A percentile compares a stretch with the other conserved stretches of the same genome.
phyloP scores from a whole-genome alignment of 2,113 vertebrate genomes.

The Galbula dea region DNA sequence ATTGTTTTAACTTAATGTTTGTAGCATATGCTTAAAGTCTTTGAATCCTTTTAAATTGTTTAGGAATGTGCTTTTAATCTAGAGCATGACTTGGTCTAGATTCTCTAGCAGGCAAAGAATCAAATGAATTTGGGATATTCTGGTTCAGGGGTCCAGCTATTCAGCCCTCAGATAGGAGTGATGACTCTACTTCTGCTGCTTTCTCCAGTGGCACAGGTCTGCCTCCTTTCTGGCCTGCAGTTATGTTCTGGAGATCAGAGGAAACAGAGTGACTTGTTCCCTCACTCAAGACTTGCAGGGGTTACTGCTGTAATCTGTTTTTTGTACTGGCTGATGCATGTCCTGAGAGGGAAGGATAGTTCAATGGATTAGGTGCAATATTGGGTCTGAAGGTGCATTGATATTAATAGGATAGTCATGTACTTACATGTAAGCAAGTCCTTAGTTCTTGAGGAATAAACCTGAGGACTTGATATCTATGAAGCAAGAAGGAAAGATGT shows the following conservation, averaged over 20 bases:
- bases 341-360: background rate
- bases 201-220: background rate
- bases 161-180: background rate
- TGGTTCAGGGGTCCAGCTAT: background rate
- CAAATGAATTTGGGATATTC: background rate
- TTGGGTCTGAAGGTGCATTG: background rate
- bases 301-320: background rate
- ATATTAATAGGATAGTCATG: background rate
- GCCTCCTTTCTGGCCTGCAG: background rate
- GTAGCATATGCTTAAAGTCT: background rate
- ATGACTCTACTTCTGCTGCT: background rate
- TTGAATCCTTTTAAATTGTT: background rate
- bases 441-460: background rate
- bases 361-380: background rate
- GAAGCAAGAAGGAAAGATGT: background rate
- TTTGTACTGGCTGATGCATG: background rate
- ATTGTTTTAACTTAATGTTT: background rate
- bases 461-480: background rate
- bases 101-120: background rate
- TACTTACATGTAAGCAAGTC: background rate
- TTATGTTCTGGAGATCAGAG: background rate
- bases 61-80: background rate
- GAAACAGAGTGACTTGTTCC: background rate
- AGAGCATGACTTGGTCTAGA: background rate
- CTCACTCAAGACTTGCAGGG: background rate